Base-by-base conservation (phyloP, 1,140 invertebrate species). In the Oedothorax gibbosus region DNA sequence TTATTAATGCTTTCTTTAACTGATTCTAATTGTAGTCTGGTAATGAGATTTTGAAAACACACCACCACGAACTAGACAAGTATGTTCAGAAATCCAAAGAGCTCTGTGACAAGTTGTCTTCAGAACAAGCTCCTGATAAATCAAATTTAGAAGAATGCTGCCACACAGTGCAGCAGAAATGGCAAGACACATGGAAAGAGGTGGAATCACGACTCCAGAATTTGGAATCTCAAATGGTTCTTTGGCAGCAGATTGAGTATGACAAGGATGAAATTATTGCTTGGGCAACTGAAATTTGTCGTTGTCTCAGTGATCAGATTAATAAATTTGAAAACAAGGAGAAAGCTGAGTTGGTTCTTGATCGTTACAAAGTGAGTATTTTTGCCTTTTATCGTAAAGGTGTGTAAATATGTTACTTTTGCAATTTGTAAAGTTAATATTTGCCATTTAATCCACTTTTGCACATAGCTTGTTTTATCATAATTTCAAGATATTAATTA, bases 231-330 rank as follows among this genome's bases (percentile, higher is more conserved):
- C 96, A 98, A 89, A 91, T 95, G 0, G 94, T 96, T 7, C 94
- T 98, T 69, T 98, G 96, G 96, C 95, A 96, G 87, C 96, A 98
- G 89, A 95, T 98, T 8, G 94, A 96, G 79, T 94, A 96, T 86
- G 93, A 94, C 0, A 96, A 95, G 88, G 94, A 94, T 86, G 95
- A 96, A 88, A 91, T 98, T 15, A 90, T 94, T 0, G 93, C 93
- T 53, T 99, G 97, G 97, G 88, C 97, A 6, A 93, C 92, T 84
- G 94, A 95, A 87, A 96, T 95, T 10, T 94, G 94, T 86, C 93
- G 94, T 87, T 92, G 92, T 50, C 90, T 98, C 7, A 93, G 93
- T 50, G 93, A 94, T 88, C 94, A 94, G 81, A 92, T 94, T 50
- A 93, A 94, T 88, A 93, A 94, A 88, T 93, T 94, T 18, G 91